phyloP scores from a whole-genome alignment of 2,888 invertebrate species.

The Lymantria monacha region DNA sequence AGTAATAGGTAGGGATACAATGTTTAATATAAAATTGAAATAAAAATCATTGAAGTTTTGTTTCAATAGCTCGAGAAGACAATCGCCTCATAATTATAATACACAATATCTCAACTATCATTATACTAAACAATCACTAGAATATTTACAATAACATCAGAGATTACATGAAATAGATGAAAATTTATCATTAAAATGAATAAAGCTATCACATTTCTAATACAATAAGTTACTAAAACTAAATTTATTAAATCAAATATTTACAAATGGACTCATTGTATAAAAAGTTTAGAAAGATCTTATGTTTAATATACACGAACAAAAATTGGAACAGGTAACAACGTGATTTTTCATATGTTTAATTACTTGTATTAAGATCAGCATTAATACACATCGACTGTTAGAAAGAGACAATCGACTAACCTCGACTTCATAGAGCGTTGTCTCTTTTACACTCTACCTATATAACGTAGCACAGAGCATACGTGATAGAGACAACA shows the following conservation, averaged over 20 bases:
- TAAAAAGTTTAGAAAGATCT: constrained; percentile 6
- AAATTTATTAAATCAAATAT: constrained; percentile 40
- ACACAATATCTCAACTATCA: constrained; percentile 9
- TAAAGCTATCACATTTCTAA: constrained; percentile 74
- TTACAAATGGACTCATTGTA: constrained; percentile 39
- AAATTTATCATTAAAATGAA: constrained; percentile 43
- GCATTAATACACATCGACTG: too few relatives aligned
- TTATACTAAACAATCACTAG: constrained; percentile 22
- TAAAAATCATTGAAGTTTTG: neutral
- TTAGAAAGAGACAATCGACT: too few relatives aligned
- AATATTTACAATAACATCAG: constrained; percentile 48
- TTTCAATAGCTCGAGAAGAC: neutral
- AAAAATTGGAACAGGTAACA: too few relatives aligned
- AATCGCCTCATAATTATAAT: constrained; percentile 15
- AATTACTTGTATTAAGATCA: too few relatives aligned
- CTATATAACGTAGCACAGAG: too few relatives aligned
- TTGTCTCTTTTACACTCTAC: too few relatives aligned
- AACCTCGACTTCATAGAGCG: too few relatives aligned
- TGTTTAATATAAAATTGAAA: too few relatives aligned
- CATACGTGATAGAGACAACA: too few relatives aligned
- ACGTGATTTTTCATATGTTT: too few relatives aligned
- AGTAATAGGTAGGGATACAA: too few relatives aligned
- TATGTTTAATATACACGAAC: neutral
- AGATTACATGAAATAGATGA: constrained; percentile 28
- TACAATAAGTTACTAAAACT: constrained; percentile 68